Evolutionary conservation across 2,113 vertebrate species (phyloP), one percentile per base, ranked within the genome.

Genomic region (Trematocara nigrifrons): DNA sequence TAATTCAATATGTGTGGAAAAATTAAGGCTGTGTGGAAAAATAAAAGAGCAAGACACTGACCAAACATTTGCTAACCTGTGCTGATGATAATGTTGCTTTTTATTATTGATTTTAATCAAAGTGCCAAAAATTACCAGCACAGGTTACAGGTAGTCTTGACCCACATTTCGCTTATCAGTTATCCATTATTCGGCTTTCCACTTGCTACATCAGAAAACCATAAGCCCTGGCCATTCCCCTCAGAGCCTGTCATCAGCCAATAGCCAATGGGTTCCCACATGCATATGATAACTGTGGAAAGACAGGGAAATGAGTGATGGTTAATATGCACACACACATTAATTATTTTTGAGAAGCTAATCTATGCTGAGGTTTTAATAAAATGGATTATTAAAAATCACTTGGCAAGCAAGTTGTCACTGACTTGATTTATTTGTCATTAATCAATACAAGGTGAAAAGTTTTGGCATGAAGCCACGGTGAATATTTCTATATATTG

Each of bases 301-400:
- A 85, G 33, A 79, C 64, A 69, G 2, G 38, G 16, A 51, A 49
- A 22, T 81, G 76, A 74, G 56, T 29, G 33, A 33, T 29, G 26
- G 13, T 59, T 78, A 31, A 51, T 53, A 51, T 82, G 71, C 61
- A 20, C 42, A 76, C 35, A 85, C 45, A 35, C 29, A 88, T 40
- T 78, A 31, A 84, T 85, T 33, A 77, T 80, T 83, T 88, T 47
- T 85, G 9, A 87, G 51, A 8, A 82, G 69, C 66, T 77, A 86
- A 87, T 89, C 49, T 54, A 15, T 12, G 79, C 29, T 69, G 59
- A 26, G 6, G 45, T 81, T 88, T 89, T 90, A 86, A 90, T 89
- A 88, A 84, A 90, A 89, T 6, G 2, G 26, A 64, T 80, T 83
- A 89, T 79, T 83, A 79, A 86, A 88, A 89, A 64, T 77, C 15